Evolutionary conservation across 2,113 vertebrate species (phyloP).

Genomic region (Stercorarius parasiticus): DNA sequence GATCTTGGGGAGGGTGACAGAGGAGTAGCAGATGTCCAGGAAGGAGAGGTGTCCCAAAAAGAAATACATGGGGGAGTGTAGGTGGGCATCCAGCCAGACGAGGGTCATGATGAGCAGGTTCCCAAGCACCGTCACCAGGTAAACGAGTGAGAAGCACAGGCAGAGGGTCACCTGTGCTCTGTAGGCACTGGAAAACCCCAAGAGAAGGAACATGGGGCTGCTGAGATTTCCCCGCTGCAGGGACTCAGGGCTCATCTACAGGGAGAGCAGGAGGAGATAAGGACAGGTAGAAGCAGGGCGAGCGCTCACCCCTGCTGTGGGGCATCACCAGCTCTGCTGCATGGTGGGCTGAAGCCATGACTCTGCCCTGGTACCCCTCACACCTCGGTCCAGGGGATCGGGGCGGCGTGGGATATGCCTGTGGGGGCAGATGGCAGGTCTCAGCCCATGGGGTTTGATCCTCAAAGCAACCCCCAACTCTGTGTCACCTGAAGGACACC

Average conservation of each 20-base stretch:
- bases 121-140: not conserved
- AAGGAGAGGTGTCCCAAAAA: not conserved
- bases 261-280: not conserved
- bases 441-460: not conserved
- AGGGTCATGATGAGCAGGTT: not conserved
- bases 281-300: not conserved
- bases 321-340: not conserved
- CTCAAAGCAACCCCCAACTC: not conserved
- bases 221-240: not conserved
- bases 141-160: not conserved
- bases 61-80: not conserved
- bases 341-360: not conserved
- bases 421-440: not conserved
- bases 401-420: rapidly evolving
- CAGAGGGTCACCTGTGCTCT: not conserved
- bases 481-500: not conserved
- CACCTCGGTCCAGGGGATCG: not conserved
- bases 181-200: not conserved
- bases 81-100: not conserved
- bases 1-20: not conserved
- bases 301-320: rapidly evolving
- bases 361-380: not conserved
- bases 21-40: not conserved
- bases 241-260: not conserved
- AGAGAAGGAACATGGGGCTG: not conserved